A percentile compares a stretch with the other conserved stretches of the same genome.
phyloP scores from a whole-genome alignment of 2,113 vertebrate species.

The Gallinago jamesoni region DNA sequence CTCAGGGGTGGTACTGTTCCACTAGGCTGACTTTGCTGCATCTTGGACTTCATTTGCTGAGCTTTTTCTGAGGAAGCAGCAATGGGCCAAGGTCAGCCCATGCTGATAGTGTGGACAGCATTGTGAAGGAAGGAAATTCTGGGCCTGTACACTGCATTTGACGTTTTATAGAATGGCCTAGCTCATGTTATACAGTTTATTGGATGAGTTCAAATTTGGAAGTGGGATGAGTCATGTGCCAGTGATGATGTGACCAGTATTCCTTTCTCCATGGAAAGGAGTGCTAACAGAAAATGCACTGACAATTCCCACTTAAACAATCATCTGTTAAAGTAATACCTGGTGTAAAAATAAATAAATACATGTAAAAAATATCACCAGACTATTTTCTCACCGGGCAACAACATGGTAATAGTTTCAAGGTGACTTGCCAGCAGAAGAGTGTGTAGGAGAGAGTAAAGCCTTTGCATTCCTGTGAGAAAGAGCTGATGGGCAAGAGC shows the following conservation, averaged over 20 bases:
- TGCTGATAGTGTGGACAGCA: not conserved
- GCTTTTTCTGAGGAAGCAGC: not conserved
- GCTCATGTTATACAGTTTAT: not conserved
- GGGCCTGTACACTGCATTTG: rapidly evolving
- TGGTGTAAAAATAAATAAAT: not conserved
- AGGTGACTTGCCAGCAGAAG: not conserved
- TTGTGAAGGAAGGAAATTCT: not conserved
- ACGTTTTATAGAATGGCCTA: not conserved
- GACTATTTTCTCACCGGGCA: not conserved
- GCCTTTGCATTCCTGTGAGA: not conserved
- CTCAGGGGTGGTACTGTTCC: not conserved
- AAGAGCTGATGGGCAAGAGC: not conserved
- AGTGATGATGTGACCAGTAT: not conserved
- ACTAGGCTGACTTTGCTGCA: not conserved
- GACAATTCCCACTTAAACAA: not conserved
- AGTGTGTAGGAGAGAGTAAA: not conserved
- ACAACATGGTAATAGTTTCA: rapidly evolving
- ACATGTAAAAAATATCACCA: not conserved
- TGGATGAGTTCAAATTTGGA: not conserved
- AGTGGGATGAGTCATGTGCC: not conserved
- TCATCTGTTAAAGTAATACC: not conserved
- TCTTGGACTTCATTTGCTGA: not conserved
- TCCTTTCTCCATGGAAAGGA: not conserved
- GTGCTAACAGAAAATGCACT: not conserved
- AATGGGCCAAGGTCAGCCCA: not conserved